Evolutionary conservation across 2,888 invertebrate species (phyloP), one percentile per base, ranked within the genome.

Genomic region (Andrena chrysosceles): DNA sequence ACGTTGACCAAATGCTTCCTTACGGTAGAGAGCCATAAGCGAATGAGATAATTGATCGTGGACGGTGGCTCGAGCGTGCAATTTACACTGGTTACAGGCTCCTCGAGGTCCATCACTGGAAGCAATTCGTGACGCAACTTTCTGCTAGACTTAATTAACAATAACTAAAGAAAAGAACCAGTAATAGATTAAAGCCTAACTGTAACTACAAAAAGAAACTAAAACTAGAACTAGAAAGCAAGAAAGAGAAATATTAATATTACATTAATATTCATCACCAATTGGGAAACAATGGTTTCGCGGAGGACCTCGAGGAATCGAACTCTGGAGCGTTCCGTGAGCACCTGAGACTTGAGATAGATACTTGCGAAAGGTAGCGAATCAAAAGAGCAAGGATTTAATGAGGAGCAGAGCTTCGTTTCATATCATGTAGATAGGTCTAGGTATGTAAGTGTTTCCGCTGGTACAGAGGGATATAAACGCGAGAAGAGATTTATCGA

Each of bases 361-460:
- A 3, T 42, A 13, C 3, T 13, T 13, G 42, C 13, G 42, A 42
- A 4, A 42, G 42, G 16, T 16, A 16, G 16, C 42, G 33, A 16
- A 76, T 63, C 2, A 33, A 48, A 33, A 10, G 35, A 48, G 42
- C 8, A 23, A 5, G 16, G 42, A 83, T 85, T 85, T 83, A 52
- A 2, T 2, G 26, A 56, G 20, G 26, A 56, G 23, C 23, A 56
- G 56, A 26, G 23, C 23, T 56, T 26, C 56, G 54, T 52, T 87
- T 87, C 83, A 87, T 87, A 87, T 86, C 86, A 87, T 75, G 73
- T 84, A 85, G 85, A 77, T 80, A 87, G 68, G 48, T 26, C n/a
- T 86, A 76, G 68, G 23, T 71, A 62, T 70, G 42, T 84, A 78
- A 81, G 77, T 76, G 81, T 63, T 64, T 66, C 66, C 76, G 48